These are phyloP conservation scores for Stenodera caucasica DNA, from an alignment of 2,888 invertebrate genomes.

Conservation along the genomic window DNA sequence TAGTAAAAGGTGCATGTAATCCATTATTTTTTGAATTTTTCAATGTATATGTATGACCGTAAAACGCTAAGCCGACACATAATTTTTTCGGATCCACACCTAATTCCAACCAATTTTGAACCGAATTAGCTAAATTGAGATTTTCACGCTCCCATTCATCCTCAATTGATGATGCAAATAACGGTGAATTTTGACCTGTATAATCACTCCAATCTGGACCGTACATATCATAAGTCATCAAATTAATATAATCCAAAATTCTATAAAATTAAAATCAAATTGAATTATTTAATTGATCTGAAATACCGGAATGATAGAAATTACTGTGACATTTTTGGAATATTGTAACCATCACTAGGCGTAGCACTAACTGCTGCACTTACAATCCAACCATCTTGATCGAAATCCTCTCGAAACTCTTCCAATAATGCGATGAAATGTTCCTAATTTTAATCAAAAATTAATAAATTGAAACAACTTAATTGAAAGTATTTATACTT, in stretches of 20 bases:
- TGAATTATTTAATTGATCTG: background rate
- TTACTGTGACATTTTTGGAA: conserved; percentile 36
- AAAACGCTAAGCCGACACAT: conserved; percentile 18
- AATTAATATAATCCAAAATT: conserved; percentile 65
- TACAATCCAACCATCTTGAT: conserved; percentile 31
- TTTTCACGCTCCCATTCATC: conserved; percentile 29
- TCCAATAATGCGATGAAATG: conserved; percentile 50
- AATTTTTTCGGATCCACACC: conserved; percentile 21
- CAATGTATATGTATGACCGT: conserved; percentile 21
- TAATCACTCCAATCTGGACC: conserved; percentile 63
- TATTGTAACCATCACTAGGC: conserved; percentile 36
- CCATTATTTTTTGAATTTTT: conserved; percentile 44
- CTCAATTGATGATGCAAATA: conserved; percentile 57
- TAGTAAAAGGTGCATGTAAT: conserved; percentile 60
- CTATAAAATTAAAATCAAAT: conserved; percentile 46
- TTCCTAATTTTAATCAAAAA: too few relatives aligned
- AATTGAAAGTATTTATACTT: too few relatives aligned
- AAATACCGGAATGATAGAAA: background rate
- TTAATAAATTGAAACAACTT: too few relatives aligned
- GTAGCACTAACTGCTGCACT: conserved; percentile 34
- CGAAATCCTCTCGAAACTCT: conserved; percentile 52
- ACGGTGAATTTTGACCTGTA: conserved; percentile 68
- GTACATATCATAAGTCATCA: conserved; percentile 76
- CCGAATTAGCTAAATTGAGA: conserved; percentile 30
- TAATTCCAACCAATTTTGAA: conserved; percentile 22